A percentile compares a stretch with the other conserved stretches of the same genome.
Evolutionary conservation across 2,113 vertebrate species (phyloP).

Genomic region (Dolichotis patagonum): DNA sequence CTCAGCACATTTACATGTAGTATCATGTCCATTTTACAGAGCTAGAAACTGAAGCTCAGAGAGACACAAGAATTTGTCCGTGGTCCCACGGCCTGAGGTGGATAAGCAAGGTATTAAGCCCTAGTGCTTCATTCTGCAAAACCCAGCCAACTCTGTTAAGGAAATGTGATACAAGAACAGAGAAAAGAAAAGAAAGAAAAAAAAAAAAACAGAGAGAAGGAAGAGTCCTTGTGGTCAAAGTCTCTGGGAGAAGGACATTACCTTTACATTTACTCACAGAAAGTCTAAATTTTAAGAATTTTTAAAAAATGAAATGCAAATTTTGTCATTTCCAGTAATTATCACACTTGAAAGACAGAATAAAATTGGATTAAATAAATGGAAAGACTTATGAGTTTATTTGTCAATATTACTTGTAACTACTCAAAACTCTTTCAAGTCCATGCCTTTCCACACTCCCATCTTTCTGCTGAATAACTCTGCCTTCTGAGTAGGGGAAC

Average conservation of each 20-base stretch:
- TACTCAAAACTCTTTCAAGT: background rate
- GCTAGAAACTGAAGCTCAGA: background rate
- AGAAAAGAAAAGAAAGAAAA: background rate
- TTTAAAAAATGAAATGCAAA: background rate
- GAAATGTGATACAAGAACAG: background rate
- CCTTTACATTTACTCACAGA: background rate
- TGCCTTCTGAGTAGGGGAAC: background rate
- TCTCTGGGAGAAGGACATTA: background rate
- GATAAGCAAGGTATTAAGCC: background rate
- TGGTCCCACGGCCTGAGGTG: background rate
- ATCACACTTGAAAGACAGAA: background rate
- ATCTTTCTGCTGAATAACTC: background rate
- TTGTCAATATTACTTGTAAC: background rate
- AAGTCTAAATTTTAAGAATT: background rate
- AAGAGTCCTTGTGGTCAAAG: background rate
- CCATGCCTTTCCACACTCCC: background rate
- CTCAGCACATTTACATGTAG: background rate
- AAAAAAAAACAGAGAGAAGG: background rate
- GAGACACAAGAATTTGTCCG: background rate
- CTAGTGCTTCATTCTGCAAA: background rate
- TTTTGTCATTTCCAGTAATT: conserved; percentile 17
- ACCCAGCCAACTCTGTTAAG: background rate
- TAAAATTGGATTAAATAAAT: conserved; percentile 33
- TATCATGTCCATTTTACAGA: background rate
- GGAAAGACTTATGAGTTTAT: background rate